Evolutionary conservation across 2,797 vertebrate genomes (phyloP).

Genomic region (Todus mexicanus): DNA sequence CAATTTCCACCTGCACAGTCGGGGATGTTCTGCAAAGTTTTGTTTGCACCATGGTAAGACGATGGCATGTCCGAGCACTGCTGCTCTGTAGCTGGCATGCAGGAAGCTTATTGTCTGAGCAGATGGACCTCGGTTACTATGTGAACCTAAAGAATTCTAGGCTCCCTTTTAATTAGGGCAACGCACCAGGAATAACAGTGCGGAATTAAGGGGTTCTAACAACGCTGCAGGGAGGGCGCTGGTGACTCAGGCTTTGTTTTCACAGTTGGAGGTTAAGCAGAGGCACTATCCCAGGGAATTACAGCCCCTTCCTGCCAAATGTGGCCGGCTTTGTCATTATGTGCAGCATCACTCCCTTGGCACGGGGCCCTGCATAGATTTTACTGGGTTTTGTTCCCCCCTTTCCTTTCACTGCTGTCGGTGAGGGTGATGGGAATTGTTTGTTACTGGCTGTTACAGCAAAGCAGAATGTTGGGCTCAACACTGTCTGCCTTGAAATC

Average conservation of each 20-base stretch:
- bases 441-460: conserved; percentile 30
- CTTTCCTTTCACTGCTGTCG: conserved; percentile 47
- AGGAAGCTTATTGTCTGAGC: background rate
- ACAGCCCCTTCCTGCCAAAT: conserved; percentile 44
- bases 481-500: conserved; percentile 37
- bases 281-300: conserved; percentile 17
- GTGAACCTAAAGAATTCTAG: background rate
- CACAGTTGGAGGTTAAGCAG: conserved; percentile 36
- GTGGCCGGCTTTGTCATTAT: conserved; percentile 22
- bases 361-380: conserved; percentile 45
- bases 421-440: conserved; percentile 33
- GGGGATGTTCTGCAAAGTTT: background rate
- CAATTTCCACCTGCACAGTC: background rate
- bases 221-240: background rate
- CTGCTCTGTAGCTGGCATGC: background rate
- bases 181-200: conserved; percentile 21
- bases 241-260: conserved; percentile 48
- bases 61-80: background rate
- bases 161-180: conserved; percentile 26
- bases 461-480: background rate
- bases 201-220: background rate
- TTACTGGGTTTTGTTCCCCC: conserved; percentile 12
- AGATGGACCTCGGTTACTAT: background rate
- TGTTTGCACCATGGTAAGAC: background rate
- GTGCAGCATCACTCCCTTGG: conserved; percentile 27